phyloP scores from a whole-genome alignment of 2,888 invertebrate species.

The Perizoma affinitatum region DNA sequence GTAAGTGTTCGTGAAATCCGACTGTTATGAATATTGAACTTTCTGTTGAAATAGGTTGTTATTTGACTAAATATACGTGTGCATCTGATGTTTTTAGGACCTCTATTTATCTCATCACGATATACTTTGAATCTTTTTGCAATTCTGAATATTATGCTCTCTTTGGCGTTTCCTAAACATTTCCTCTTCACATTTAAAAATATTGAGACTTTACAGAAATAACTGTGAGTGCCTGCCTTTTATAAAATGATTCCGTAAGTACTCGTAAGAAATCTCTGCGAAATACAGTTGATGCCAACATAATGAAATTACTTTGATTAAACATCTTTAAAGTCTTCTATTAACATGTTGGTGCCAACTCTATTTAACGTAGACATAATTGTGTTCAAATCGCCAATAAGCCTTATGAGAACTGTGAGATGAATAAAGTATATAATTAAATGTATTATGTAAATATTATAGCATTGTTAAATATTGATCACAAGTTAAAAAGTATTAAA shows the following conservation, averaged over 20 bases:
- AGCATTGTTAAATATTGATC: constrained; percentile 2
- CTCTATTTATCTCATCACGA: neutral
- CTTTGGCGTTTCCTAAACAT: constrained; percentile 31
- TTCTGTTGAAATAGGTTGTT: neutral
- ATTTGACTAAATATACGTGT: no score
- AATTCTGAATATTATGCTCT: constrained; percentile 29
- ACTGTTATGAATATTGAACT: neutral
- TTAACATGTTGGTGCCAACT: constrained; percentile 25
- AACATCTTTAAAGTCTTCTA: constrained; percentile 12
- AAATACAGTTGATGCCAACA: constrained; percentile 26
- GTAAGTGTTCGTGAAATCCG: neutral
- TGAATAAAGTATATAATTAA: constrained; percentile 53
- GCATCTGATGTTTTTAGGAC: no score
- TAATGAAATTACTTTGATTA: constrained; percentile 1
- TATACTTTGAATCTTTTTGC: constrained; percentile 27
- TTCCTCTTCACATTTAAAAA: constrained; percentile 23
- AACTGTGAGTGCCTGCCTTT: constrained; percentile 24
- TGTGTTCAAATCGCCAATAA: constrained; percentile 77
- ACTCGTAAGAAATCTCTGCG: constrained; percentile 31
- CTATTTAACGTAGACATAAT: constrained; percentile 36
- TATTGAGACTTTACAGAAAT: constrained; percentile 9
- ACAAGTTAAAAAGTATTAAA: constrained; percentile 16
- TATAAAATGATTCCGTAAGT: constrained; percentile 35
- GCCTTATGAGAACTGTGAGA: constrained; percentile 82
- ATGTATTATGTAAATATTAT: constrained; percentile 16